A percentile compares a stretch with the other conserved stretches of the same genome.
These are phyloP conservation scores for Metaphire vulgaris DNA, from an alignment of 1,140 invertebrate species.

Conservation along the genomic window DNA sequence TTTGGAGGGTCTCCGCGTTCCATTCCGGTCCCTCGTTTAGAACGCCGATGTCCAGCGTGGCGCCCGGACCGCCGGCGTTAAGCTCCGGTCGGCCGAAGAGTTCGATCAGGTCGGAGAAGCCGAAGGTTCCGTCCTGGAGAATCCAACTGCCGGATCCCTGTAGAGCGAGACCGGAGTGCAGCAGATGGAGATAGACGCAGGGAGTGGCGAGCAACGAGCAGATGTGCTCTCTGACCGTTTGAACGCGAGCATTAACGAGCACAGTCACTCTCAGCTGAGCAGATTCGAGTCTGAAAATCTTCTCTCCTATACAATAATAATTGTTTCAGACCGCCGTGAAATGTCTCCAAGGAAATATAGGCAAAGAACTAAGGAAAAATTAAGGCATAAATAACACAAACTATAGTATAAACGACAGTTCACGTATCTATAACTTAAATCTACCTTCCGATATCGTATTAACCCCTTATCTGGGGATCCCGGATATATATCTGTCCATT, in stretches of 20 bases:
- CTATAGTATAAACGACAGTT: too few relatives aligned
- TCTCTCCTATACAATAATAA: slow-evolving; percentile 14
- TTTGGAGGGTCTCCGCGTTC: slow-evolving; percentile 12
- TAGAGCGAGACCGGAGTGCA: slow-evolving; percentile 15
- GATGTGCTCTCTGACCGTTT: neutral
- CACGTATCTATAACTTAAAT: too few relatives aligned
- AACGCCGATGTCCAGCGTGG: too few relatives aligned
- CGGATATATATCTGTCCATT: too few relatives aligned
- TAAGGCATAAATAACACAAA: too few relatives aligned
- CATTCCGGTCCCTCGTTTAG: too few relatives aligned
- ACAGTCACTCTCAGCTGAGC: neutral
- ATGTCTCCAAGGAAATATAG: too few relatives aligned
- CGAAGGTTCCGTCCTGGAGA: slow-evolving; percentile 91
- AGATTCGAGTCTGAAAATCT: slow-evolving; percentile 5
- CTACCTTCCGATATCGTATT: too few relatives aligned
- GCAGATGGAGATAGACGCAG: slow-evolving; percentile 7
- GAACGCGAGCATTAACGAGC: slow-evolving; percentile 1
- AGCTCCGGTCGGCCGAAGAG: slow-evolving; percentile 85
- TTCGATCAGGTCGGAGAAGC: slow-evolving; percentile 78
- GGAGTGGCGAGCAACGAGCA: neutral
- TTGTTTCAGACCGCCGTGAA: too few relatives aligned
- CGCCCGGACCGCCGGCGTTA: too few relatives aligned
- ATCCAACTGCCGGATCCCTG: slow-evolving; percentile 67
- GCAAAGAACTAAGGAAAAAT: too few relatives aligned
- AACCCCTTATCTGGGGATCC: too few relatives aligned